A percentile compares a stretch with the other conserved stretches of the same genome.
These are phyloP conservation scores for Agrypnus murinus DNA, from an alignment of 2,888 invertebrate genomes.

Conservation along the genomic window DNA sequence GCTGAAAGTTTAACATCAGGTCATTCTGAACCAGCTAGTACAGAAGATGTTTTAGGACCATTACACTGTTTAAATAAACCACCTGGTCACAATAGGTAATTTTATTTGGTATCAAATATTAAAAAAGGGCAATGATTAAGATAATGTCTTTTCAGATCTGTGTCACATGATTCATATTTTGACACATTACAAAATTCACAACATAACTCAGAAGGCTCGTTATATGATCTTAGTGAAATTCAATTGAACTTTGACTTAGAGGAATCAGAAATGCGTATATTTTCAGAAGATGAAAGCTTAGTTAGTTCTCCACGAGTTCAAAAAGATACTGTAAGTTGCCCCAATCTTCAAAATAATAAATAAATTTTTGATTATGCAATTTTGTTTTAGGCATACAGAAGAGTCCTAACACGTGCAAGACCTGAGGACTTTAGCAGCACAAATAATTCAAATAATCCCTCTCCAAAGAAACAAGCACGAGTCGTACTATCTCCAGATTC, in stretches of 20 bases:
- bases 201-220: constrained; percentile 70
- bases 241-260: constrained; percentile 89
- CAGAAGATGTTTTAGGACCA: constrained; percentile 69
- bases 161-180: constrained; percentile 96
- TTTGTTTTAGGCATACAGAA: constrained; percentile 69
- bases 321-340: constrained; percentile 67
- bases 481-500: constrained; percentile 73
- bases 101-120: not conserved
- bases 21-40: constrained; percentile 67
- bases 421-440: constrained; percentile 75
- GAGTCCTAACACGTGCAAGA: constrained; percentile 72
- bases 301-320: constrained; percentile 75
- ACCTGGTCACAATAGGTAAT: constrained; percentile 73
- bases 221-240: constrained; percentile 87
- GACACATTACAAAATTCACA: constrained; percentile 81
- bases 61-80: constrained; percentile 70
- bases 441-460: constrained; percentile 75
- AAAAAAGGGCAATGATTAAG: not conserved
- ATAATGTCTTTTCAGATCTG: constrained; percentile 74
- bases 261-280: constrained; percentile 89
- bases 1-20: constrained; percentile 79
- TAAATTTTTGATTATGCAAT: constrained; percentile 44
- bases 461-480: constrained; percentile 77
- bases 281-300: constrained; percentile 88
- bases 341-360: not conserved